phyloP scores from a whole-genome alignment of 2,113 vertebrate species.

The Gulo gulo region DNA sequence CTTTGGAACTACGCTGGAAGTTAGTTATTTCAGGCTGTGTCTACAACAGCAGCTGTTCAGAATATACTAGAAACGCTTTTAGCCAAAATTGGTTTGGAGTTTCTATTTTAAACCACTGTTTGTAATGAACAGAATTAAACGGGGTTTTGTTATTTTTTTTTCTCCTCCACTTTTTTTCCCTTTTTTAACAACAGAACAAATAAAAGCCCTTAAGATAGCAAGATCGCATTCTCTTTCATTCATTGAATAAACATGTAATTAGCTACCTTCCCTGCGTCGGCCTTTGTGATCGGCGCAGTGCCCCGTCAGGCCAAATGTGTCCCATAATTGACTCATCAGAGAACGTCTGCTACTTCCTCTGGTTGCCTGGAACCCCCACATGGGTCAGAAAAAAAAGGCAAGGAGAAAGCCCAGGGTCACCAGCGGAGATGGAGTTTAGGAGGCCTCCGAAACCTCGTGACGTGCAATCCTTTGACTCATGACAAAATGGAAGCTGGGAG shows the following conservation, averaged over 20 bases:
- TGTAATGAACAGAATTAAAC: constrained; percentile 36
- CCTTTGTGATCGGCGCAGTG: too few species aligned
- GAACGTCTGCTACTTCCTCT: neutral
- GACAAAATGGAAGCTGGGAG: neutral
- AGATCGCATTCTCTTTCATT: neutral
- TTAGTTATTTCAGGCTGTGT: constrained; percentile 59
- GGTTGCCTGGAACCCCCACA: neutral
- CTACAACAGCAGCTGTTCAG: constrained; percentile 55
- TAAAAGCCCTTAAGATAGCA: neutral
- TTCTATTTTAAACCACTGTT: constrained; percentile 70
- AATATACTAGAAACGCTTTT: constrained; percentile 27
- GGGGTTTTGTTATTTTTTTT: neutral
- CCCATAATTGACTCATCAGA: neutral
- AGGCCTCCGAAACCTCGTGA: neutral
- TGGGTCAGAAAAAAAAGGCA: neutral
- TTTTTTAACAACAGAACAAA: constrained; percentile 35
- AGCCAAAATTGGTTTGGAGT: constrained; percentile 38
- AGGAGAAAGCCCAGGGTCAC: neutral
- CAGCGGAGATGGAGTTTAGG: neutral
- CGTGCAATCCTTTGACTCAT: neutral
- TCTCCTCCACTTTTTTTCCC: neutral
- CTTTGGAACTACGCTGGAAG: constrained; percentile 35
- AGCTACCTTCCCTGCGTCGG: neutral
- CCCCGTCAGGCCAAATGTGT: neutral
- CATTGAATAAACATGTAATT: neutral